Evolutionary conservation across 1,140 invertebrate species (phyloP), one percentile per base, ranked within the genome.

Genomic region (Aethina tumida): DNA sequence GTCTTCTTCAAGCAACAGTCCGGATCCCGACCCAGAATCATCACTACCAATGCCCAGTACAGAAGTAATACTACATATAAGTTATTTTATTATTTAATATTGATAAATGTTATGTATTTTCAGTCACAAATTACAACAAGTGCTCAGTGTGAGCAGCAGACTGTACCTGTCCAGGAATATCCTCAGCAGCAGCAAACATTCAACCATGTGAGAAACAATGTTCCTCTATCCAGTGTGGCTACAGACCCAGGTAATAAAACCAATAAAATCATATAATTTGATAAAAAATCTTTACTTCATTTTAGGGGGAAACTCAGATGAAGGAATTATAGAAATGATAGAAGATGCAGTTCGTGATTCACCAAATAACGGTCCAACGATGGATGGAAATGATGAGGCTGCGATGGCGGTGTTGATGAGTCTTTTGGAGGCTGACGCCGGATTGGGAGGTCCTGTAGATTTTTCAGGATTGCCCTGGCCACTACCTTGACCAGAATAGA

Each of bases 361-460:
- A 3, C 59, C 68, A 20, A 67, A 8, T 41, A 56, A 51, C 21
- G 53, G 61, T 21, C 55, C 64, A 4, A 63, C 72, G 0, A 69
- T 69, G 17, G 83, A 88, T 53, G 82, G 81, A 7, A 89, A 88
- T 53, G 85, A 90, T 49, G 86, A 92, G 52, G 87, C 87, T 12
- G 84, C 85, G 2, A 90, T 92, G 84, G 85, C 88, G 4, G 84
- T 92, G 17, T 88, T 94, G 41, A 91, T 94, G 87, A 89, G 83
- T 62, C 68, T 92, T 9, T 64, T 92, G 19, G 87, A 92, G 64
- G 86, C 82, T 2, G 82, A 84, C 61, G 70, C 69, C 0, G 70
- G 70, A 0, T 56, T 73, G 16, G 70, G 70, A 0, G 69, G 69
- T 3, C 69, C 84, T 1, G 82, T 90, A 7, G 87, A 92, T 62